phyloP scores from a whole-genome alignment of 2,113 vertebrate genomes.

The Alligator mississippiensis region DNA sequence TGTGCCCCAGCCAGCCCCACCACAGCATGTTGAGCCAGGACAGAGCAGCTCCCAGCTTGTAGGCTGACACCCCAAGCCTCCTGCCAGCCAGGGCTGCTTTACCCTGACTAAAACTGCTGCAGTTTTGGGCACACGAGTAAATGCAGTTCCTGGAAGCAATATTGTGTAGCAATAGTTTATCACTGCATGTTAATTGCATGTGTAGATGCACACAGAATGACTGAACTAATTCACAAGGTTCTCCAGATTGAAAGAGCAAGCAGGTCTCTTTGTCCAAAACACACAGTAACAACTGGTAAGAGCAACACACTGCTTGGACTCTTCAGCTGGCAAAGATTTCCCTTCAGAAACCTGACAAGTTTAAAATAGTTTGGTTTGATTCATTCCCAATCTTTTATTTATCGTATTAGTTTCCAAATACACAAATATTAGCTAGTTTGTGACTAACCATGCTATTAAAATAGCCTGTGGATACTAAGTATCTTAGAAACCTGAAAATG shows the following conservation, averaged over 20 bases:
- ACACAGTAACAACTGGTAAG: rapidly evolving
- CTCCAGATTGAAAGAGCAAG: slow-evolving; percentile 17
- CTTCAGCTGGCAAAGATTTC: background rate
- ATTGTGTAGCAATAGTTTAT: background rate
- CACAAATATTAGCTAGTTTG: background rate
- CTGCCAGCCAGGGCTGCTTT: no score
- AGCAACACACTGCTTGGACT: background rate
- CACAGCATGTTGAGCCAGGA: no score
- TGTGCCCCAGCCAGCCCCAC: no score
- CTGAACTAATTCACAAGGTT: background rate
- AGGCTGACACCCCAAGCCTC: no score
- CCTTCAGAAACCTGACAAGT: background rate
- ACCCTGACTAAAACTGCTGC: no score
- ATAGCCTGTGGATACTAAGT: background rate
- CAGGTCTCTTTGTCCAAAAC: background rate
- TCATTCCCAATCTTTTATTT: background rate
- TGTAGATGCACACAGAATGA: background rate
- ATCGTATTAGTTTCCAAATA: background rate
- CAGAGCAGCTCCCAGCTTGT: no score
- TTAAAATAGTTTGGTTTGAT: background rate
- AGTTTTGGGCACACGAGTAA: no score
- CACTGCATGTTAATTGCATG: background rate
- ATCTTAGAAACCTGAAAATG: background rate
- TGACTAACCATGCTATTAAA: background rate
- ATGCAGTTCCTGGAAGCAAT: no score